A percentile compares a stretch with the other conserved stretches of the same genome.
phyloP scores from a whole-genome alignment of 2,113 vertebrate species.

The Varanus komodoensis region DNA sequence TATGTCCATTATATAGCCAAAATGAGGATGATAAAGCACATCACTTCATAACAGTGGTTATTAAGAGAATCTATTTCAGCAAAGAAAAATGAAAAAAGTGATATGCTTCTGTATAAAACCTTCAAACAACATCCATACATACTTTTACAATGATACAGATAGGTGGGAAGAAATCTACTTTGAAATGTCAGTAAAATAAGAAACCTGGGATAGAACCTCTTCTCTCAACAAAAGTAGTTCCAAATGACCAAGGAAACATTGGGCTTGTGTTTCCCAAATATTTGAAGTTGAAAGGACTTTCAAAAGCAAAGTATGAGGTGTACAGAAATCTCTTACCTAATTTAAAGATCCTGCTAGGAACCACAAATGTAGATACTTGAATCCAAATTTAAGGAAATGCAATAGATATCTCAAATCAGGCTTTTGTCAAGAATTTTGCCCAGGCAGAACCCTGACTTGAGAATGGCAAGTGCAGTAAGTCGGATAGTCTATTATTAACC shows the following conservation, averaged over 20 bases:
- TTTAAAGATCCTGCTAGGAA: not conserved
- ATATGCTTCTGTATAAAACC: not conserved
- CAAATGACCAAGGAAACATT: not conserved
- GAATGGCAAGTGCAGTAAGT: not conserved
- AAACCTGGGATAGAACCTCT: not conserved
- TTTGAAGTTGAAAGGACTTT: not conserved
- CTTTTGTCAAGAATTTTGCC: not conserved
- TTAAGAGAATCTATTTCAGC: not conserved
- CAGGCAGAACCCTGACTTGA: not conserved
- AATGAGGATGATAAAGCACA: not conserved
- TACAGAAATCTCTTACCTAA: not conserved
- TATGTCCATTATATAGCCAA: not conserved
- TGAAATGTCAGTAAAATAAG: not conserved
- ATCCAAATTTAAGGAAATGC: not conserved
- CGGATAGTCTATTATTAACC: not conserved
- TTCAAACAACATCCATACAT: not conserved
- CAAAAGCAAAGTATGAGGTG: not conserved
- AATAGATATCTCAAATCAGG: not conserved
- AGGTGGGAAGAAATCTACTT: not conserved
- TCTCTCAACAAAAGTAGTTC: too few species aligned
- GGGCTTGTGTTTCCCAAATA: not conserved
- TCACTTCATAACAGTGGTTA: not conserved
- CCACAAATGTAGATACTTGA: not conserved
- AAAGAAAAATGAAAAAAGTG: not conserved
- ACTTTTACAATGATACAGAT: not conserved